Percentiles rank a stretch among this genome's conserved stretches.
phyloP scores from a whole-genome alignment of 37 sponge, comb jelly and placozoan species.

The Cliona cf. orientalis region DNA sequence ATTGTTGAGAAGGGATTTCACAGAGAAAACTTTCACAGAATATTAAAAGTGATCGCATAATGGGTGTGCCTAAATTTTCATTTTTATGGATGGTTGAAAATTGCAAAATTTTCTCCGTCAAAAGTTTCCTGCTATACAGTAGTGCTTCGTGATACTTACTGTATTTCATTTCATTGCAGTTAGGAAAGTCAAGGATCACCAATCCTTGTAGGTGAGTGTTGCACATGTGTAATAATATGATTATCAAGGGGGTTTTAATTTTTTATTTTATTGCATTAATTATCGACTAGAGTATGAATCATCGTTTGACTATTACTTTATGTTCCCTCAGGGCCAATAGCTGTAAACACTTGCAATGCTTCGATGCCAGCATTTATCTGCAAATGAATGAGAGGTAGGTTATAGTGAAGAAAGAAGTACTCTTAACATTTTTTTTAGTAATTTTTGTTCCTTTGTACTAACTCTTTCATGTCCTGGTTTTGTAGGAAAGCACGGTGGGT shows the following conservation, averaged over 20 bases:
- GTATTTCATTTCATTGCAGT: constrained; percentile 35
- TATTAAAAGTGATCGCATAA: no score
- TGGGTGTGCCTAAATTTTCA: no score
- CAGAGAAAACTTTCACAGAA: no score
- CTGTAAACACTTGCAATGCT: constrained; percentile 95
- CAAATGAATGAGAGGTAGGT: constrained; percentile 93
- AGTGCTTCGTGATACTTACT: not conserved
- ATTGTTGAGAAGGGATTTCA: no score
- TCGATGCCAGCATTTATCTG: constrained; percentile 88
- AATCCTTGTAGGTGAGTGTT: constrained; percentile 73
- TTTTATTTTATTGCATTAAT: not conserved
- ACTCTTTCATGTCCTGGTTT: not conserved
- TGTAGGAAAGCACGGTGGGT: constrained; percentile 89
- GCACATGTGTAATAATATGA: not conserved
- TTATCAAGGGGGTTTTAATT: not conserved
- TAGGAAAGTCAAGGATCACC: constrained; percentile 84
- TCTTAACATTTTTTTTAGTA: not conserved
- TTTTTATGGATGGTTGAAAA: not conserved
- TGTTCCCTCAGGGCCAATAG: constrained; percentile 40
- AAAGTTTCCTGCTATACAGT: not conserved
- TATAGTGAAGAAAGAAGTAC: not conserved
- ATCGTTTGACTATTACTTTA: no score
- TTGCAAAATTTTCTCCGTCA: not conserved
- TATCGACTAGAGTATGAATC: no score
- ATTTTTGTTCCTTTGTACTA: not conserved